phyloP scores from a whole-genome alignment of 1,140 invertebrate genomes.

The Cataglyphis hispanica region DNA sequence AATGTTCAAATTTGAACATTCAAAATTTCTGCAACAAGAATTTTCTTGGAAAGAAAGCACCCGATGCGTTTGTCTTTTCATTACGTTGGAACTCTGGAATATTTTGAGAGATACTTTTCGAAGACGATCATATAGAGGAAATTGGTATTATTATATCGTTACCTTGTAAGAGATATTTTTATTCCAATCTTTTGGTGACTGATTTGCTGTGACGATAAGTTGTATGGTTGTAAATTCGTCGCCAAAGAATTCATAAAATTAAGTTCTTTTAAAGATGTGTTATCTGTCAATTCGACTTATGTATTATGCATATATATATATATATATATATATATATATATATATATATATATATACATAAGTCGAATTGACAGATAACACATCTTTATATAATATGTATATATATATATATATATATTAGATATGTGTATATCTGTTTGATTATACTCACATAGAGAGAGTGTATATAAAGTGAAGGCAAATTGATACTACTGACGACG shows the following conservation, averaged over 20 bases:
- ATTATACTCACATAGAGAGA: neutral
- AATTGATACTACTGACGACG: neutral
- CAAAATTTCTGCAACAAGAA: conserved; percentile 66
- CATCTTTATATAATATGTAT: too few species aligned
- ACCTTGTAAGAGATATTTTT: conserved; percentile 28
- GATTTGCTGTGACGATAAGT: conserved; percentile 24
- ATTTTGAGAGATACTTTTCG: conserved; percentile 67
- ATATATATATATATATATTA: neutral
- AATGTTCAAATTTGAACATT: conserved; percentile 65
- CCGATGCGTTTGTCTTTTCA: conserved; percentile 65
- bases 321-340: conserved; percentile 13
- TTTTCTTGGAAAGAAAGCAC: conserved; percentile 48
- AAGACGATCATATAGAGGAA: conserved; percentile 8
- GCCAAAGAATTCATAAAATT: conserved; percentile 17
- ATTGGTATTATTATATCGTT: conserved; percentile 36
- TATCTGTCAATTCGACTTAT: too few species aligned
- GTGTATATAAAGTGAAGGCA: neutral
- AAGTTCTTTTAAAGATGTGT: neutral
- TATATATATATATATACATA: neutral
- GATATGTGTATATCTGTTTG: neutral
- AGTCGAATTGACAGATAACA: too few species aligned
- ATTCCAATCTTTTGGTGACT: neutral
- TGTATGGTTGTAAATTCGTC: conserved; percentile 1
- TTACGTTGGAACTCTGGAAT: conserved; percentile 28
- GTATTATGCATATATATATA: neutral